Conservation (phyloP, 2,888 invertebrate genomes). For the Leptopterna dolabrata region DNA sequence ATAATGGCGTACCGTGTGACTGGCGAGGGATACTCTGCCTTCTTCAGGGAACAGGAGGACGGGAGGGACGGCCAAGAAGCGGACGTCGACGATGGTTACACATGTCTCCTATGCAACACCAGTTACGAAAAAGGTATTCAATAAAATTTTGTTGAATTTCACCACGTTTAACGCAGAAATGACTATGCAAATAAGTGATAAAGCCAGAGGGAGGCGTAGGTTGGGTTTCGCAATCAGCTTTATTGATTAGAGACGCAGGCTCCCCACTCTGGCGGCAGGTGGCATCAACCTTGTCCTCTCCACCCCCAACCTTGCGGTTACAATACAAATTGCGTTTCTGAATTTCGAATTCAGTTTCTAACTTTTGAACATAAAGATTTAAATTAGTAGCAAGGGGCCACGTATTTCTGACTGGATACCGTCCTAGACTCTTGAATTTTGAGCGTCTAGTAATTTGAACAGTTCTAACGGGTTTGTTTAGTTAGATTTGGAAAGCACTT, state of each 20-base stretch:
- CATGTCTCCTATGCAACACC: constrained; percentile 63
- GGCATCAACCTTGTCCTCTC: constrained; percentile 11
- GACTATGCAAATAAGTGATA: background rate
- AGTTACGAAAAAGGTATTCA: constrained; percentile 63
- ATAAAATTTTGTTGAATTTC: background rate
- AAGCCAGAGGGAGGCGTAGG: background rate
- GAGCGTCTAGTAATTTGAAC: too few species aligned
- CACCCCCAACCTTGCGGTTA: background rate
- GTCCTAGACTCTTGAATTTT: too few species aligned
- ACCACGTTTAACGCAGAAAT: background rate
- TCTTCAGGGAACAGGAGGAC: constrained; percentile 60
- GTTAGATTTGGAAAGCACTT: too few species aligned
- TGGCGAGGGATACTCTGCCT: constrained; percentile 61
- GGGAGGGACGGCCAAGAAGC: constrained; percentile 58
- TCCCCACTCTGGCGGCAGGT: constrained; percentile 32
- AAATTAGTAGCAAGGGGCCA: too few species aligned
- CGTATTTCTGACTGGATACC: too few species aligned
- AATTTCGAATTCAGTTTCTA: background rate
- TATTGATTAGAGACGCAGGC: constrained; percentile 45
- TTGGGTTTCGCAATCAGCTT: constrained; percentile 37
- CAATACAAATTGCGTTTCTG: background rate
- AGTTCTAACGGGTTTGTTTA: too few species aligned
- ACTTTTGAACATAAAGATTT: too few species aligned
- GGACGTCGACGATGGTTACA: constrained; percentile 62
- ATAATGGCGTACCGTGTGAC: constrained; percentile 60